These are phyloP conservation scores for Cantharis nigra DNA, from an alignment of 2,888 invertebrate genomes.

Conservation along the genomic window DNA sequence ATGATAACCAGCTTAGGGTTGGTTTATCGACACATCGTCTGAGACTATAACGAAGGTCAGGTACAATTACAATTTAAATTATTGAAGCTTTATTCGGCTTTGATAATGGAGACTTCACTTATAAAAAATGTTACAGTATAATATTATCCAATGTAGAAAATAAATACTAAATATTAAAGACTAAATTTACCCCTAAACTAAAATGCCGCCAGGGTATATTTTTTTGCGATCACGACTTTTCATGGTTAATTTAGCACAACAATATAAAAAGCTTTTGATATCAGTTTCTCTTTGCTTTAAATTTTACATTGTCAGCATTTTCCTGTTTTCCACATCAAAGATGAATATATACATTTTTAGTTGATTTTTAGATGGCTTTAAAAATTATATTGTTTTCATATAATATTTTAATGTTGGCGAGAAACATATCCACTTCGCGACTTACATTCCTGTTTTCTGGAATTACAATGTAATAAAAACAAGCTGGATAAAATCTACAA, in stretches of 20 bases:
- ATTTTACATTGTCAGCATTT: neutral
- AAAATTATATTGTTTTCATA: neutral
- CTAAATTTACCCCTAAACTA: neutral
- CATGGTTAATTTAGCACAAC: slow-evolving; percentile 18
- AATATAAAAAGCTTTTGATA: slow-evolving; percentile 5
- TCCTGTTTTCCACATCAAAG: neutral
- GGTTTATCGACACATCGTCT: neutral
- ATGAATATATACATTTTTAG: neutral
- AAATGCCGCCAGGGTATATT: neutral
- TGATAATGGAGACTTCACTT: neutral
- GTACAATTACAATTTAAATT: neutral
- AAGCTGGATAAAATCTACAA: neutral
- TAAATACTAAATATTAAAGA: neutral
- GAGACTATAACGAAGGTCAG: neutral
- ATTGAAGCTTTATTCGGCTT: neutral
- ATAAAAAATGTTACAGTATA: neutral
- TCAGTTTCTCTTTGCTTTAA: slow-evolving; percentile 2
- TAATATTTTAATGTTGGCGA: neutral
- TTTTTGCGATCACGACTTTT: slow-evolving; percentile 9
- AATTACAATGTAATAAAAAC: neutral
- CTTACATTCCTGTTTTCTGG: neutral
- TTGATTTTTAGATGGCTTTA: neutral
- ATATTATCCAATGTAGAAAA: neutral
- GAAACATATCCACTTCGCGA: neutral
- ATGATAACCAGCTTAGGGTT: neutral